Percentiles rank a stretch among this genome's conserved stretches.
These are phyloP conservation scores for Chrysolina haemoptera DNA, from an alignment of 2,888 invertebrate species.

Conservation along the genomic window DNA sequence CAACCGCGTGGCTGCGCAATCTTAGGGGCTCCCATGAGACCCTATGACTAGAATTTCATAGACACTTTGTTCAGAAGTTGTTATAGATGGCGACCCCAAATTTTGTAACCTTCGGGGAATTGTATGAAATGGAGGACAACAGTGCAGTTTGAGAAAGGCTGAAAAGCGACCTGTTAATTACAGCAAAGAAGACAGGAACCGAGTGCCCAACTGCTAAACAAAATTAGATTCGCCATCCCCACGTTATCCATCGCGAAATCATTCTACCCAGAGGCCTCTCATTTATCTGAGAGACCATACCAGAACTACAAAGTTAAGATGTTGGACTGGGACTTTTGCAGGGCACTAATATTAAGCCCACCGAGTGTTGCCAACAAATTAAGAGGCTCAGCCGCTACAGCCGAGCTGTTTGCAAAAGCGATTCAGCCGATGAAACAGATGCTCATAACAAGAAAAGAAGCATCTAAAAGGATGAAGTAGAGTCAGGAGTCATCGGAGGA, in stretches of 20 bases:
- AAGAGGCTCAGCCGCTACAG: constrained; percentile 5
- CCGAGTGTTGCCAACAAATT: constrained; percentile 7
- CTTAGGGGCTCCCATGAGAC: no score
- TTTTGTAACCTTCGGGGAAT: no score
- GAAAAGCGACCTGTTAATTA: no score
- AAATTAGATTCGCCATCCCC: not conserved
- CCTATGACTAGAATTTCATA: no score
- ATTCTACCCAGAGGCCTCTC: not conserved
- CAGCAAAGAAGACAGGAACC: not conserved
- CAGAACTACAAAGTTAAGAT: not conserved
- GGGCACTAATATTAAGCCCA: not conserved
- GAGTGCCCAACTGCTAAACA: not conserved
- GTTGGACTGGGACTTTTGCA: not conserved
- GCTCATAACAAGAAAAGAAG: not conserved
- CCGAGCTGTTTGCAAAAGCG: not conserved
- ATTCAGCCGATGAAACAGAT: not conserved
- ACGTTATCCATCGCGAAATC: not conserved
- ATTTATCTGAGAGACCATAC: not conserved
- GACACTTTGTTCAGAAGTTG: no score
- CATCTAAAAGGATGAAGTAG: constrained; percentile 5
- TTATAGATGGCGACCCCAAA: no score
- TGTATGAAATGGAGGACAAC: no score
- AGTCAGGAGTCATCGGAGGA: constrained; percentile 2
- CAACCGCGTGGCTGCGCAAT: no score
- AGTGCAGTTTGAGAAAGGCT: no score